A percentile compares a stretch with the other conserved stretches of the same genome.
phyloP scores from a whole-genome alignment of 2,888 invertebrate genomes.

The Alloplasta piceator region DNA sequence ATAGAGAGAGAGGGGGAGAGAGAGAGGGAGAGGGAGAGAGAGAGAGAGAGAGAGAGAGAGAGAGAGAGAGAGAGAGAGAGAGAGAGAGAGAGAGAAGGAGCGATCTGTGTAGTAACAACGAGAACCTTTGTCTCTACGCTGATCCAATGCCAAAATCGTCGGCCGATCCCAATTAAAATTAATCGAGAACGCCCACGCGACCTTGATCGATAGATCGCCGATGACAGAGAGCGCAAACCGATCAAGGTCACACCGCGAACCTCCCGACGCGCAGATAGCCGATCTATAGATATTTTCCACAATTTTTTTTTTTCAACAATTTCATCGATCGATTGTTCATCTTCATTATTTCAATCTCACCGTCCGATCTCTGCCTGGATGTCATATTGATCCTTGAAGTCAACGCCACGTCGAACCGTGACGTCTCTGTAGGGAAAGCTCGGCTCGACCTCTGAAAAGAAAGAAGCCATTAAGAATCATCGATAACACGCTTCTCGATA shows the following conservation, averaged over 20 bases:
- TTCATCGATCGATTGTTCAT: conserved; percentile 9
- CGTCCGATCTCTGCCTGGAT: conserved; percentile 96
- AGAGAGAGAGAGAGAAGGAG: neutral
- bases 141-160: conserved; percentile 70
- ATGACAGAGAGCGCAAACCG: conserved; percentile 38
- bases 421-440: conserved; percentile 96
- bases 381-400: conserved; percentile 94
- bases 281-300: neutral
- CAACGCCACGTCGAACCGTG: conserved; percentile 91
- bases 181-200: conserved; percentile 68
- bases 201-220: conserved; percentile 67
- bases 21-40: neutral
- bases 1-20: neutral
- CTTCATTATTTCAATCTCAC: conserved; percentile 85
- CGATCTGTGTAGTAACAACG: conserved; percentile 28
- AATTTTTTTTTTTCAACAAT: neutral
- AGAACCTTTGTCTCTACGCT: conserved; percentile 45
- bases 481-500: no score
- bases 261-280: conserved; percentile 36
- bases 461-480: conserved; percentile 34
- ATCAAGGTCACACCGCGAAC: conserved; percentile 42
- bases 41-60: conserved; percentile 1
- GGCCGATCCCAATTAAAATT: conserved; percentile 70
- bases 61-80: neutral
- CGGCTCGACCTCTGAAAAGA: conserved; percentile 91